These are phyloP conservation scores for Pangasianodon gigas DNA, from an alignment of 2,113 vertebrate species.

Conservation along the genomic window DNA sequence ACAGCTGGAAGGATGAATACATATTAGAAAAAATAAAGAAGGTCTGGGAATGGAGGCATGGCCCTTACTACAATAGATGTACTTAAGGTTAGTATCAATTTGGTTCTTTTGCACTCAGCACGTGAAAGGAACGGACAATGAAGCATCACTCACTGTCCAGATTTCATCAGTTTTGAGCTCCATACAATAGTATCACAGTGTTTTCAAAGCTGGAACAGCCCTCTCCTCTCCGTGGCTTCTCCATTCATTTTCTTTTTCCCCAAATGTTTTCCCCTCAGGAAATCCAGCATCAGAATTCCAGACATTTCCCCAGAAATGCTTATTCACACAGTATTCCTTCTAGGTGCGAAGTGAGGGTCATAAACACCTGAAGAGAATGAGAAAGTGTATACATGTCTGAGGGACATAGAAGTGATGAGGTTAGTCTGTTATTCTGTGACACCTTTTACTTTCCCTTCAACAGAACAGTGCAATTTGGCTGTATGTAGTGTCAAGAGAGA, in stretches of 20 bases:
- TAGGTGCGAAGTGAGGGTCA: slow-evolving; percentile 54
- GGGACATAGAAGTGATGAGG: background rate
- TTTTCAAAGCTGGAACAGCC: slow-evolving; percentile 40
- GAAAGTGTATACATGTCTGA: background rate
- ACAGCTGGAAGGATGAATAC: background rate
- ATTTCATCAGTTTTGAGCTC: background rate
- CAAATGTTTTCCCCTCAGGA: slow-evolving; percentile 56
- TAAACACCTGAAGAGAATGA: slow-evolving; percentile 43
- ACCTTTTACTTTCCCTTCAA: background rate
- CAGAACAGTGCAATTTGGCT: background rate
- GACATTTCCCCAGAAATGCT: slow-evolving; percentile 52
- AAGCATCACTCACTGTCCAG: background rate
- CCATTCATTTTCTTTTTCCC: slow-evolving; percentile 44
- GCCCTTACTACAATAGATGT: background rate
- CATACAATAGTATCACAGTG: background rate
- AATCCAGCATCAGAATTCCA: slow-evolving; percentile 58
- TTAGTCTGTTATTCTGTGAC: background rate
- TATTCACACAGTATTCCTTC: slow-evolving; percentile 3
- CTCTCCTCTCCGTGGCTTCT: slow-evolving; percentile 4
- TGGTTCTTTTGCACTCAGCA: slow-evolving; percentile 2
- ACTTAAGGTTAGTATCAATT: slow-evolving; percentile 1
- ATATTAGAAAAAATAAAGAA: background rate
- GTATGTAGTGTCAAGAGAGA: background rate
- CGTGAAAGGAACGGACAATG: slow-evolving; percentile 4
- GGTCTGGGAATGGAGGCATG: background rate